Percentiles rank a stretch among this genome's conserved stretches.
Conservation (phyloP, 2,888 invertebrate species). For the Caenorhabditis sp. region DNA sequence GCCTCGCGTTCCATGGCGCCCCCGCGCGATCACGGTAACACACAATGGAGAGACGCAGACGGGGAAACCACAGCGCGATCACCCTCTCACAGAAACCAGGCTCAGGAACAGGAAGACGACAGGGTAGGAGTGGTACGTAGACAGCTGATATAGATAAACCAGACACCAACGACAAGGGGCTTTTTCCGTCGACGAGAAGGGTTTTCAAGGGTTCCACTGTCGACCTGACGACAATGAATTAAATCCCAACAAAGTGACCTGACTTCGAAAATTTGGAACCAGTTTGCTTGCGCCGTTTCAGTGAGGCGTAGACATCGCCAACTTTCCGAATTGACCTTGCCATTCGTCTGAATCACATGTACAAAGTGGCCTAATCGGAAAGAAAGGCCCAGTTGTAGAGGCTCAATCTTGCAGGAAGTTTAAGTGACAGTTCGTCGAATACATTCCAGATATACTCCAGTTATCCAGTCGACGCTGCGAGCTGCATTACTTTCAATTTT, state of each 20-base stretch:
- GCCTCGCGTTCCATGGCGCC: slow-evolving; percentile 11
- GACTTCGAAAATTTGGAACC: background rate
- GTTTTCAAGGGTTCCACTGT: too few relatives aligned
- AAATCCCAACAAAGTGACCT: background rate
- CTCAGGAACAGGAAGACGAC: background rate
- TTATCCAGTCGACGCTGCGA: too few relatives aligned
- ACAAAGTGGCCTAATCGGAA: background rate
- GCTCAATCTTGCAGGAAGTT: too few relatives aligned
- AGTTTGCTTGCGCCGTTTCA: background rate
- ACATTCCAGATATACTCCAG: too few relatives aligned
- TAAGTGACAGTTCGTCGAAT: too few relatives aligned
- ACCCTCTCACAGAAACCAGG: background rate
- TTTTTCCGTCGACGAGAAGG: background rate
- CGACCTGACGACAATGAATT: background rate
- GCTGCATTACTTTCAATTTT: too few relatives aligned
- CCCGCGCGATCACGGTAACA: slow-evolving; percentile 1
- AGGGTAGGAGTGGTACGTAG: background rate
- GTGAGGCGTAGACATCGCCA: background rate
- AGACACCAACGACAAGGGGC: background rate
- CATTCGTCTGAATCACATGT: background rate
- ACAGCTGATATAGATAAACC: background rate
- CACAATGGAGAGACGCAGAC: slow-evolving; percentile 2
- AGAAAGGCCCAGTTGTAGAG: too few relatives aligned
- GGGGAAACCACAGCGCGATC: background rate
- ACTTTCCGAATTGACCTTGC: background rate